Conservation (phyloP, 2,113 vertebrate species). For the Chaenocephalus aceratus region DNA sequence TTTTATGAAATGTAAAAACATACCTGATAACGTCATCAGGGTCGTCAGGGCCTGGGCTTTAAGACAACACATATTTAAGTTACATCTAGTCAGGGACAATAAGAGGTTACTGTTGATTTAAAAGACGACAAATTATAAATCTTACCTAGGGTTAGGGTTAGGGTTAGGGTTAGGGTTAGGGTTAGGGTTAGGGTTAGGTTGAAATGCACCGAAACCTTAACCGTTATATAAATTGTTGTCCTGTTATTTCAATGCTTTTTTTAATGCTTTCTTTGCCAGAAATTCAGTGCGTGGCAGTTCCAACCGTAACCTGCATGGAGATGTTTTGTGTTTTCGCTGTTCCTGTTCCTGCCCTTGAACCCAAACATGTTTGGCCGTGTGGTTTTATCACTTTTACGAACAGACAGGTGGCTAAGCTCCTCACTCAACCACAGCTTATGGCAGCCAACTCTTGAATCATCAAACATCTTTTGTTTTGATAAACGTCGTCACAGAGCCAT, state of each 20-base stretch:
- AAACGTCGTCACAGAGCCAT: constrained; percentile 25
- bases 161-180: not conserved
- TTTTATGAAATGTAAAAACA: too few relatives aligned
- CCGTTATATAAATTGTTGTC: not conserved
- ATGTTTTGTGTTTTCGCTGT: constrained; percentile 8
- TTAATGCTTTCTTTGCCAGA: not conserved
- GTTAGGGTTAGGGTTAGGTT: too few relatives aligned
- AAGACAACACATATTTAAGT: too few relatives aligned
- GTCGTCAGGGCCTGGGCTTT: too few relatives aligned
- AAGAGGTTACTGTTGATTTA: too few relatives aligned
- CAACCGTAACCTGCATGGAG: not conserved
- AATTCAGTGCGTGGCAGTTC: constrained; percentile 8
- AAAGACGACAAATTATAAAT: too few relatives aligned
- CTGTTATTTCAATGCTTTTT: not conserved
- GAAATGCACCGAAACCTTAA: not conserved
- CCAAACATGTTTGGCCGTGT: constrained; percentile 37
- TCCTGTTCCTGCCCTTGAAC: not conserved
- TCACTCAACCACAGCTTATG: constrained; percentile 44
- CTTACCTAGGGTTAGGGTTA: too few relatives aligned
- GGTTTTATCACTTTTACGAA: constrained; percentile 36
- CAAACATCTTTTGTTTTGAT: constrained; percentile 19
- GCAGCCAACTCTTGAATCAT: constrained; percentile 32
- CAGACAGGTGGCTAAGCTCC: constrained; percentile 42
- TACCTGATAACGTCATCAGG: too few relatives aligned
- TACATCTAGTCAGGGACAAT: too few relatives aligned